phyloP scores from a whole-genome alignment of 1,140 invertebrate genomes.

The Acromyrmex echinatior region DNA sequence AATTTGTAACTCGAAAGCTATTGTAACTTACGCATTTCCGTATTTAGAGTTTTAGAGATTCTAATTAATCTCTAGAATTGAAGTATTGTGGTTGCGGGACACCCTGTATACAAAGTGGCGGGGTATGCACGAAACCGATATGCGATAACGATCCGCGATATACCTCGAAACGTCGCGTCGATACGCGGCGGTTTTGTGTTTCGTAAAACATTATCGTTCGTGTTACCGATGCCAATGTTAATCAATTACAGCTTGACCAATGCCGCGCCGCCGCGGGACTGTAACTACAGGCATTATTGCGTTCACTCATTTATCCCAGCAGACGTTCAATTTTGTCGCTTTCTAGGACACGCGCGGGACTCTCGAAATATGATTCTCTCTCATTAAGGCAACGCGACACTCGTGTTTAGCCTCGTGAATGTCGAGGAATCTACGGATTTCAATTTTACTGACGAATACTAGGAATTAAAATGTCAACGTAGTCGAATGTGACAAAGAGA shows the following conservation, averaged over 20 bases:
- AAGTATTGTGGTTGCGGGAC: conserved; percentile 16
- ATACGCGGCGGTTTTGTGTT: conserved; percentile 58
- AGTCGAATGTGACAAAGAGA: not conserved
- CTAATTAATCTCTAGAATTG: not conserved
- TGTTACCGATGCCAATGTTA: conserved; percentile 52
- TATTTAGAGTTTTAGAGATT: not conserved
- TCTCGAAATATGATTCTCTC: conserved; percentile 4
- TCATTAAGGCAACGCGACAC: conserved; percentile 14
- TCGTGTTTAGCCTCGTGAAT: not conserved
- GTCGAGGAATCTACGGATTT: not conserved
- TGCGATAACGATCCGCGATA: conserved; percentile 65
- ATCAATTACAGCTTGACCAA: conserved; percentile 60
- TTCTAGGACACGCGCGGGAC: not conserved
- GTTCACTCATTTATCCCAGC: conserved; percentile 26
- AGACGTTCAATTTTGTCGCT: not conserved
- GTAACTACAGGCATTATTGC: conserved; percentile 29
- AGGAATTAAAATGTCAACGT: conserved; percentile 14
- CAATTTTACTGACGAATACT: conserved; percentile 29
- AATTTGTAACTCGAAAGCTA: not conserved
- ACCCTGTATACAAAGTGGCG: conserved; percentile 20
- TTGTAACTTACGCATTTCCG: not conserved
- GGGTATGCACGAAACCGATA: conserved; percentile 34
- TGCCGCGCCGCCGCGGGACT: conserved; percentile 6
- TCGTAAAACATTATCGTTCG: conserved; percentile 56
- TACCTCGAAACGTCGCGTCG: conserved; percentile 48